A percentile compares a stretch with the other conserved stretches of the same genome.
phyloP scores from a whole-genome alignment of 1,140 invertebrate species.

The Helicorthomorpha holstii region DNA sequence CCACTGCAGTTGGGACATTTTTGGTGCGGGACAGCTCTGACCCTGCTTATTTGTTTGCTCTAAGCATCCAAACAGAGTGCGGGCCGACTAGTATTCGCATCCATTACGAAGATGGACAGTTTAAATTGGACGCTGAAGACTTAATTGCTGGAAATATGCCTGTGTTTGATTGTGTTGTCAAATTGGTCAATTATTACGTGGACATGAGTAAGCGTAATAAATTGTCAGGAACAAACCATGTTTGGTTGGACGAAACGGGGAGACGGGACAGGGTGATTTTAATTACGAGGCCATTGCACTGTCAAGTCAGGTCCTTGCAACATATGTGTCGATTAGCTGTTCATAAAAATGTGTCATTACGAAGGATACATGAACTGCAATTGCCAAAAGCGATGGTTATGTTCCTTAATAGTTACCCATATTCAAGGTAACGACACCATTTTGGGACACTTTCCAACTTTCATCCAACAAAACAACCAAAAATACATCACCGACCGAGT shows the following conservation, averaged over 20 bases:
- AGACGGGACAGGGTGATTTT: slow-evolving; percentile 51
- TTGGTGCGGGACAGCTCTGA: slow-evolving; percentile 63
- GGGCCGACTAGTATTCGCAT: slow-evolving; percentile 69
- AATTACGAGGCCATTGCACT: slow-evolving; percentile 39
- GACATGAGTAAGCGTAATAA: slow-evolving; percentile 6
- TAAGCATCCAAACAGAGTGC: slow-evolving; percentile 60
- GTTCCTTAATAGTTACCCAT: slow-evolving; percentile 13
- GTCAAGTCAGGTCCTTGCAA: slow-evolving; percentile 35
- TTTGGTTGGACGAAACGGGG: slow-evolving; percentile 61
- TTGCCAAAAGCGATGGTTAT: slow-evolving; percentile 14
- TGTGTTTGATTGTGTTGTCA: slow-evolving; percentile 51
- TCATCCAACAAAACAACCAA: too few species aligned
- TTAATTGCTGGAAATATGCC: slow-evolving; percentile 38
- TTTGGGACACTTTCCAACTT: too few species aligned
- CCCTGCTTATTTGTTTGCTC: slow-evolving; percentile 53
- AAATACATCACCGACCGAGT: too few species aligned
- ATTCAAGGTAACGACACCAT: too few species aligned
- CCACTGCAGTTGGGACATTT: slow-evolving; percentile 47
- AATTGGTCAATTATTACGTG: slow-evolving; percentile 56
- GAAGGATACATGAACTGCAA: slow-evolving; percentile 13
- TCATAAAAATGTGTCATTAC: neutral
- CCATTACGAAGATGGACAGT: slow-evolving; percentile 48
- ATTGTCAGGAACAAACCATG: slow-evolving; percentile 26
- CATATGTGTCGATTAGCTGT: slow-evolving; percentile 35
- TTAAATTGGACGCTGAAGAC: slow-evolving; percentile 53